Evolutionary conservation across 1,140 invertebrate species (phyloP).

Genomic region (Eumaeus atala): DNA sequence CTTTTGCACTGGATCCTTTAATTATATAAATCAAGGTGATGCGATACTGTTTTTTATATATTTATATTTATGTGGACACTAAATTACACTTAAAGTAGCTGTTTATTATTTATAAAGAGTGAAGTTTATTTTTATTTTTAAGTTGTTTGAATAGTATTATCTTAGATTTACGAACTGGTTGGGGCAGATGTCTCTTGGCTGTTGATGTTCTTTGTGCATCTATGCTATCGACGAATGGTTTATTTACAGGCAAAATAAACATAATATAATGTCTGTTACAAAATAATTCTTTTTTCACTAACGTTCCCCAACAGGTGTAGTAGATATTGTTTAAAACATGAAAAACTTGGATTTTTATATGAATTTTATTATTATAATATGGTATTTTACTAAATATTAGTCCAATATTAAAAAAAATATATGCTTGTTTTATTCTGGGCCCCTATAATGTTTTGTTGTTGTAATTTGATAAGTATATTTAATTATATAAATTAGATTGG

Average conservation of each 20-base stretch:
- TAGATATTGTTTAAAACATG: slow-evolving; percentile 66
- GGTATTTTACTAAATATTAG: slow-evolving; percentile 74
- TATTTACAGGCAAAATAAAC: slow-evolving; percentile 5
- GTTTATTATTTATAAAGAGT: slow-evolving; percentile 54
- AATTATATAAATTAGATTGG: too few relatives aligned
- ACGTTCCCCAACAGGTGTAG: slow-evolving; percentile 30
- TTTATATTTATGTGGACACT: slow-evolving; percentile 50
- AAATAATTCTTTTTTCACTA: slow-evolving; percentile 17
- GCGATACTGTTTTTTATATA: slow-evolving; percentile 50
- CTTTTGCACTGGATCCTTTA: slow-evolving; percentile 7
- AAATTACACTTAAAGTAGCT: slow-evolving; percentile 39
- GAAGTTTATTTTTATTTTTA: slow-evolving; percentile 61
- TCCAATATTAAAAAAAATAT: slow-evolving; percentile 70
- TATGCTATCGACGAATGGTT: background rate
- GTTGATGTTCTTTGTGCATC: background rate
- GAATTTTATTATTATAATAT: slow-evolving; percentile 73
- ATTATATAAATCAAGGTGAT: slow-evolving; percentile 17
- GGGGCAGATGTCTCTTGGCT: slow-evolving; percentile 24
- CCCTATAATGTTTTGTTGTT: slow-evolving; percentile 19
- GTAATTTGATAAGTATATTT: background rate
- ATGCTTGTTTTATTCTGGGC: slow-evolving; percentile 57
- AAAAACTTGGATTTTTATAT: slow-evolving; percentile 72
- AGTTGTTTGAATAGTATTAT: slow-evolving; percentile 59
- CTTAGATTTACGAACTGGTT: slow-evolving; percentile 49
- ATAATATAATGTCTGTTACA: slow-evolving; percentile 9